Evolutionary conservation across 2,113 vertebrate species (phyloP), one percentile per base, ranked within the genome.

Genomic region (Ophthalmolycus amberensis): DNA sequence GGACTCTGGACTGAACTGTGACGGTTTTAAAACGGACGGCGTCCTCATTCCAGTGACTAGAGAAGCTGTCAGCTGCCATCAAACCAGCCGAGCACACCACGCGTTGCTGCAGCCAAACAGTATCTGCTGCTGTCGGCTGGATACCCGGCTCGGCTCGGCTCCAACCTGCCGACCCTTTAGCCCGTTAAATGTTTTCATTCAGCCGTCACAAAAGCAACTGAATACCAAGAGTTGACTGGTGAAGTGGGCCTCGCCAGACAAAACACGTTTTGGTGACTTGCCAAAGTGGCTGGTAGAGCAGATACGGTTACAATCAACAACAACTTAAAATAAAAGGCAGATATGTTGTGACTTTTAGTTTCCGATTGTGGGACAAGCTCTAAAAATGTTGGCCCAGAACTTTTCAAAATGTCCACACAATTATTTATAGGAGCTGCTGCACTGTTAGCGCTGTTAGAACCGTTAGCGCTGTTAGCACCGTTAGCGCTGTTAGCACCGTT

Each of bases 101-200:
- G 27, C 32, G 34, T 66, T 78, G 38, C 75, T 80, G 79, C 63
- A 60, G 83, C 71, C 75, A 42, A 1, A 64, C 67, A 44, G n/a
- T 10, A 37, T 34, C 37, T 75, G 48, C 58, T 54, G 22, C 64
- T 38, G 63, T 34, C 60, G 64, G 20, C 78, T 0, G 42, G 27
- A 0, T 2, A 8, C 46, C 0, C 68, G 9, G 69, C 18, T 48
- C 68, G 9, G 69, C 18, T 48, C 38, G 25, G 14, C 27, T 54
- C 56, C 34, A 34, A 34, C 34, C 34, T 6, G 34, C 34, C 18
- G n/a, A 32, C 25, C 48, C 5, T 34, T 38, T 9, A 46, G 65
- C 65, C 60, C 14, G 12, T 54, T 46, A 0, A 66, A 25, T 25
- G 59, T 42, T 52, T 63, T 76, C 76, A 82, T 83, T 87, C 79